phyloP scores from a whole-genome alignment of 2,113 vertebrate genomes.

The Tichodroma muraria region DNA sequence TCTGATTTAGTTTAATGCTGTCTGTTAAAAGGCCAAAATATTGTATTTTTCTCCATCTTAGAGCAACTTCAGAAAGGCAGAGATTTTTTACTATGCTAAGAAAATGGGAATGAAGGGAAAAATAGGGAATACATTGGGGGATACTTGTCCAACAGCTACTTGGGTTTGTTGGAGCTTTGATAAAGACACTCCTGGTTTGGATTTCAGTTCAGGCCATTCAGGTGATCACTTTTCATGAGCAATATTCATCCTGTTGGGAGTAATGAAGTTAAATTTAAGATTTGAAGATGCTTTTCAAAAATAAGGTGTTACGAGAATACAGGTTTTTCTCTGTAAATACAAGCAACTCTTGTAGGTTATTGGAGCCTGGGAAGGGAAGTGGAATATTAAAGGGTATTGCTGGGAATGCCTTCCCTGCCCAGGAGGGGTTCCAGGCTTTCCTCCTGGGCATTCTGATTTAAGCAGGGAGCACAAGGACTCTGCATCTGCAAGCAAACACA shows the following conservation, averaged over 20 bases:
- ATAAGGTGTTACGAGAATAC: rapidly evolving
- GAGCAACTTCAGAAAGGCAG: not conserved
- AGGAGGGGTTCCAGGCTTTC: not conserved
- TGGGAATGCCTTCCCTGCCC: not conserved
- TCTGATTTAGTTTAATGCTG: not conserved
- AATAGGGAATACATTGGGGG: not conserved
- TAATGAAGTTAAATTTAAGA: not conserved
- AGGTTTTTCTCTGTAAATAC: not conserved
- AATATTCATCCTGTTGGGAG: not conserved
- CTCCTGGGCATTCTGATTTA: not conserved
- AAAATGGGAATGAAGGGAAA: not conserved
- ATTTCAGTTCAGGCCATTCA: not conserved
- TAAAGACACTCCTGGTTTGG: not conserved
- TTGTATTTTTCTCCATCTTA: not conserved
- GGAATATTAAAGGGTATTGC: not conserved
- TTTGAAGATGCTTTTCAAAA: not conserved
- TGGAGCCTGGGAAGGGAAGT: not conserved
- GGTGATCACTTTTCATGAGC: not conserved
- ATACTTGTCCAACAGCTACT: not conserved
- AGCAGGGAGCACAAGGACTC: not conserved
- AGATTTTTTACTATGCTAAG: not conserved
- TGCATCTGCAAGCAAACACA: not conserved
- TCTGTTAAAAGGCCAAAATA: not conserved
- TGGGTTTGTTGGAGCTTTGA: not conserved
- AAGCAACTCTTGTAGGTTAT: not conserved